Base-by-base conservation (phyloP, 2,888 invertebrate genomes). In the Scotopteryx bipunctaria region DNA sequence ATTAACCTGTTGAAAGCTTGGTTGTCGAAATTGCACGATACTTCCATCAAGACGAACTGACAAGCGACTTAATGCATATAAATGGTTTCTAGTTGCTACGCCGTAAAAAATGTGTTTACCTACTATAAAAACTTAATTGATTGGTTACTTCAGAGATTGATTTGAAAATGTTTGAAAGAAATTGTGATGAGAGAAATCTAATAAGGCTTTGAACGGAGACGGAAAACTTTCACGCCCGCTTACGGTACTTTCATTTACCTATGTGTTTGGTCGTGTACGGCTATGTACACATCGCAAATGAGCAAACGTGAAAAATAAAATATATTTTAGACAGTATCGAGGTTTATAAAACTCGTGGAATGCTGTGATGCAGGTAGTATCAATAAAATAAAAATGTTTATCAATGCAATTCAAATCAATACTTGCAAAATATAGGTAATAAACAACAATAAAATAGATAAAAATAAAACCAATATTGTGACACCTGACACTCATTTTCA, bases 11-110 rank as follows among this genome's bases (percentile, higher is more conserved):
- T 78, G 86, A 85, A 84, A 81, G 78, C 71, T 13, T 46, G 15
- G 33, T 38, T 42, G 16, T 37, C 37, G 37, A 43, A 37, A 19
- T 17, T 14, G 32, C 44, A 54, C 44, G 54, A 48, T 48, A 15
- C 48, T 45, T 35, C 41, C 48, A 48, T 54, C 48, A 54, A 54
- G 60, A 60, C 70, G 77, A 76, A 83, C 75, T 81, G 80, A 83
- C 82, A 81, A 73, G 66, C 69, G 63, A 60, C 76, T 87, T n/a
- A 85, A 87, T 86, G 85, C 80, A 85, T 57, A 43, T 69, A 70
- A 73, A 73, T 73, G 64, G 67, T 55, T 52, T 53, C 57, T 44
- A 37, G 67, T 49, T 57, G 50, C 59, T 43, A 46, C 15, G 57
- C 57, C 58, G 57, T 54, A 61, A 64, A 65, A 63, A 60, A 55